Conservation (phyloP, 2,888 invertebrate species). For the Pteria penguin region DNA sequence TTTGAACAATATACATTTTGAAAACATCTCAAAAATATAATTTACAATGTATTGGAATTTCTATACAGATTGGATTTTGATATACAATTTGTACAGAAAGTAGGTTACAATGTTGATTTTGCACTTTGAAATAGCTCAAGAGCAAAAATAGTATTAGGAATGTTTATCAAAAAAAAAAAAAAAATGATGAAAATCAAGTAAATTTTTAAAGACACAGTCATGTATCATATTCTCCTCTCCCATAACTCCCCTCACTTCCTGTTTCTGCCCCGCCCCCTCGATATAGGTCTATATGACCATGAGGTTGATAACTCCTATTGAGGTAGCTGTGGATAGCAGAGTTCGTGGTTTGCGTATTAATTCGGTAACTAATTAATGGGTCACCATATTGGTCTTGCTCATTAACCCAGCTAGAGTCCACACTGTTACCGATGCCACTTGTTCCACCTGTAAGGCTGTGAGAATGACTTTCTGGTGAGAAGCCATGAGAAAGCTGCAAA, state of each 20-base stretch:
- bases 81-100: too few species aligned
- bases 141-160: too few species aligned
- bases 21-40: too few species aligned
- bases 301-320: constrained; percentile 32
- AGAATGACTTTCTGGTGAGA: constrained; percentile 39
- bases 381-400: constrained; percentile 42
- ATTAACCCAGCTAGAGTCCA: constrained; percentile 53
- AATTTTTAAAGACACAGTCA: too few species aligned
- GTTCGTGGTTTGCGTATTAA: constrained; percentile 29
- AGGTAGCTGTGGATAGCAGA: constrained; percentile 41
- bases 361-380: constrained; percentile 18
- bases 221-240: constrained; percentile 42
- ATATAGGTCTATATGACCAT: constrained; percentile 43
- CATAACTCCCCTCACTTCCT: constrained; percentile 42
- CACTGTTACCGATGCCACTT: constrained; percentile 50
- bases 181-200: too few species aligned
- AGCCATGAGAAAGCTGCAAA: constrained; percentile 42
- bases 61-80: too few species aligned
- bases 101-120: too few species aligned
- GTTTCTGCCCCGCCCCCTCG: constrained; percentile 30
- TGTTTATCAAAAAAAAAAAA: too few species aligned
- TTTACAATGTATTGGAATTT: too few species aligned
- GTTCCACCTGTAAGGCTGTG: constrained; percentile 42
- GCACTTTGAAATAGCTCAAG: too few species aligned
- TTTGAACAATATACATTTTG: too few species aligned